These are phyloP conservation scores for Linnaemya vulpina DNA, from an alignment of 2,888 invertebrate species.

Conservation along the genomic window DNA sequence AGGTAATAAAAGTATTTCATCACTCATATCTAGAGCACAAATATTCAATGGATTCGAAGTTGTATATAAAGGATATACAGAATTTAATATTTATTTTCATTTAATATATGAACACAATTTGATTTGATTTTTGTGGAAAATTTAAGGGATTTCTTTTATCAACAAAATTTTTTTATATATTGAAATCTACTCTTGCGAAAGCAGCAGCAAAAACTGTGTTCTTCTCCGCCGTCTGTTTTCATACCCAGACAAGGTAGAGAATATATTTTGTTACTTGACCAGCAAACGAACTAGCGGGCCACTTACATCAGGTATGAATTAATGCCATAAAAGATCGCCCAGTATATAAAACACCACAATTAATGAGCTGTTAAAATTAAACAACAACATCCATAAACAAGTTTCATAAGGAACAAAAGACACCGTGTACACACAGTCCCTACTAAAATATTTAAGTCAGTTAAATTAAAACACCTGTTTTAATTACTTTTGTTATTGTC, in stretches of 20 bases:
- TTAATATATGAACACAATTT: not conserved
- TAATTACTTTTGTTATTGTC: slow-evolving; percentile 61
- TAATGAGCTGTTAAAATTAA: slow-evolving; percentile 69
- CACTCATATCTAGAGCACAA: slow-evolving; percentile 61
- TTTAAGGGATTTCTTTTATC: too few species aligned
- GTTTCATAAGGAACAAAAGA: not conserved
- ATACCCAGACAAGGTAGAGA: too few species aligned
- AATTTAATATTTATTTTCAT: too few species aligned
- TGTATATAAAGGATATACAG: not conserved
- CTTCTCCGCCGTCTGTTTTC: too few species aligned
- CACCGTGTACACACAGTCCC: not conserved
- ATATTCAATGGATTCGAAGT: slow-evolving; percentile 53
- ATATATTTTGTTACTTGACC: too few species aligned
- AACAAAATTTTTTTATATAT: too few species aligned
- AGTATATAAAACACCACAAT: slow-evolving; percentile 46
- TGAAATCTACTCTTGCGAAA: too few species aligned
- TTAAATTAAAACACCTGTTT: slow-evolving; percentile 66
- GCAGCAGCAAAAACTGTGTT: too few species aligned
- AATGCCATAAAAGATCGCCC: slow-evolving; percentile 11
- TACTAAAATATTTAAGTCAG: slow-evolving; percentile 42
- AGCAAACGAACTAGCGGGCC: not conserved
- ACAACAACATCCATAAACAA: slow-evolving; percentile 45
- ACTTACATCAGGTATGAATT: not conserved
- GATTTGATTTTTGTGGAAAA: too few species aligned
- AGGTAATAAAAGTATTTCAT: slow-evolving; percentile 67